Base-by-base conservation (phyloP, 1,140 invertebrate species). In the Pseudoatta argentina region DNA sequence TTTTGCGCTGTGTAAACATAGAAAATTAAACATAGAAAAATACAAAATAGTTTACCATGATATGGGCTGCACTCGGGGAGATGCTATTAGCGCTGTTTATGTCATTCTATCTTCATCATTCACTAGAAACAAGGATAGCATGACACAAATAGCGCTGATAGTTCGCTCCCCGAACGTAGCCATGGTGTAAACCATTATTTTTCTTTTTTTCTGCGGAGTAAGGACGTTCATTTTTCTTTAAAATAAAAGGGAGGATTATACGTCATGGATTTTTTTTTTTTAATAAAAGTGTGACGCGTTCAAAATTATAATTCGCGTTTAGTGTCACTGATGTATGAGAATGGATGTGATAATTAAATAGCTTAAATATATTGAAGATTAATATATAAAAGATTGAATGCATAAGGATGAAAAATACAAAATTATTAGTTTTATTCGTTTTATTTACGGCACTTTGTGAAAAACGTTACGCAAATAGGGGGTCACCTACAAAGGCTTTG, bases 401-500 rank as follows among this genome's bases (percentile, higher is more conserved):
- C 39, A 5, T 44, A 30, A 82, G 18, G 27, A 14, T 48, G 16
- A 14, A 61, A 59, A 44, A 72, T 30, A 44, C 8, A 57, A 48
- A 73, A 61, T 61, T 16, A 75, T 75, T 83, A 51, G 0, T 63
- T 75, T 4, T 8, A 53, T 82, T 61, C n/a, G 5, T 61, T 63
- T 73, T 16, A 34, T 24, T 57, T 18, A 18, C 27, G 39, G 39
- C 24, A 63, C 69, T 39, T 63, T 48, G 69, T 48, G 48, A 63
- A 75, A 73, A 63, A 27, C 30, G 51, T 71, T 57, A 71, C 51
- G 67, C 79, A 48, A 67, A 71, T 72, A 34, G 8, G 30, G 18
- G 21, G 51, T 39, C 48, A n/a, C n/a, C 24, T 57, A 82, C 67
- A 82, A 72, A 82, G 79, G 34, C 24, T 48, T 18, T 59, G 59